Percentiles rank a stretch among this genome's conserved stretches.
These are phyloP conservation scores for Eupithecia centaureata DNA, from an alignment of 2,888 invertebrate genomes.

Conservation along the genomic window DNA sequence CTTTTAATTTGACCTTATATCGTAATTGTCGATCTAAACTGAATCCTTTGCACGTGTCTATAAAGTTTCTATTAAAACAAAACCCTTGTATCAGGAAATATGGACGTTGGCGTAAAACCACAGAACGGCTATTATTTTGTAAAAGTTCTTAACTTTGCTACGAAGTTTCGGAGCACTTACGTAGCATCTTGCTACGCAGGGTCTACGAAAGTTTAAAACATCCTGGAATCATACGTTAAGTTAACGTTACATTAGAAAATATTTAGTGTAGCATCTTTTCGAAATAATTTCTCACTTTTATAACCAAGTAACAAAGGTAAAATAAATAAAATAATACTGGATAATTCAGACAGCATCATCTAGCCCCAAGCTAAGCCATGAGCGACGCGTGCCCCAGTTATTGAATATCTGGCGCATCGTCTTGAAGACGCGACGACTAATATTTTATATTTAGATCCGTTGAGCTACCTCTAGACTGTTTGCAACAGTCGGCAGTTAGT, in stretches of 20 bases:
- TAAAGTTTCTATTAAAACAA: neutral
- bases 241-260: neutral
- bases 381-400: no score
- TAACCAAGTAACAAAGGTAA: no score
- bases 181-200: neutral
- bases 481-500: no score
- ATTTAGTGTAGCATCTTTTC: neutral
- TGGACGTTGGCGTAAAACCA: neutral
- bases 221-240: no score
- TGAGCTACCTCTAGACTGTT: no score
- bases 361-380: no score
- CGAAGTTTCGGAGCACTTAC: neutral
- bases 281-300: neutral
- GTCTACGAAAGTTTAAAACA: neutral
- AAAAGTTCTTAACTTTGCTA: neutral
- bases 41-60: neutral
- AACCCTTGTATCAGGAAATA: neutral
- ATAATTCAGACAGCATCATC: no score
- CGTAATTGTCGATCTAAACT: neutral
- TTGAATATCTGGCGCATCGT: no score
- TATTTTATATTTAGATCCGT: no score
- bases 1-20: neutral
- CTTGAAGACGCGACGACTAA: no score
- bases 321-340: no score
- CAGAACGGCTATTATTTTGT: neutral